Percentiles rank a stretch among this genome's conserved stretches.
These are phyloP conservation scores for Plebejus argus DNA, from an alignment of 2,888 invertebrate genomes.

Conservation along the genomic window DNA sequence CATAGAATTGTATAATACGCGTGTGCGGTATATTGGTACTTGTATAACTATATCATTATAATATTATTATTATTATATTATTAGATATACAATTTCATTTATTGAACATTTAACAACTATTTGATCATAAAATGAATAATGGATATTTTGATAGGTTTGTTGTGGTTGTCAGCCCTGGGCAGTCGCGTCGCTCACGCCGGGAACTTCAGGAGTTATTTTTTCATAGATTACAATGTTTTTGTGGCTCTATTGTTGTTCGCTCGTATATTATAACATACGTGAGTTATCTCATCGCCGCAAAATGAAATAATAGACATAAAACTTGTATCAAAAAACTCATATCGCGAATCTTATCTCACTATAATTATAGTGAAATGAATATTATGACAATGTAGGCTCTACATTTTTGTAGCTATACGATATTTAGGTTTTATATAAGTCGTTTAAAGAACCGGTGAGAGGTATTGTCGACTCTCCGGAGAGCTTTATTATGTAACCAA, in stretches of 20 bases:
- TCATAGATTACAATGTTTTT: slow-evolving; percentile 8
- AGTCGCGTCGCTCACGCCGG: neutral
- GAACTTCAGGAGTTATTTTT: neutral
- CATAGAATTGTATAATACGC: no score
- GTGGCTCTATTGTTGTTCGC: neutral
- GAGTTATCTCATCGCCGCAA: neutral
- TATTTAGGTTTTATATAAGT: no score
- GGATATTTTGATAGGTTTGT: neutral
- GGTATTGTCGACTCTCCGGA: no score
- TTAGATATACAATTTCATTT: no score
- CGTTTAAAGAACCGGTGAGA: no score
- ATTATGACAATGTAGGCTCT: neutral
- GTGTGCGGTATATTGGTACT: no score
- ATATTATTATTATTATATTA: no score
- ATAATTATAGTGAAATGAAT: neutral
- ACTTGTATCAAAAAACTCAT: neutral
- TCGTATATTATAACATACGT: neutral
- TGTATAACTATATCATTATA: no score
- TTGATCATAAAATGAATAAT: no score
- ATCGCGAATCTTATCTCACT: neutral
- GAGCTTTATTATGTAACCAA: no score
- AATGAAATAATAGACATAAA: neutral
- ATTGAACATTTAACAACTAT: no score
- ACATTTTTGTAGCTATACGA: no score
- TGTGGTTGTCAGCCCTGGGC: neutral